Conservation (phyloP, 2,888 invertebrate genomes). For the Hypercompe scribonia region DNA sequence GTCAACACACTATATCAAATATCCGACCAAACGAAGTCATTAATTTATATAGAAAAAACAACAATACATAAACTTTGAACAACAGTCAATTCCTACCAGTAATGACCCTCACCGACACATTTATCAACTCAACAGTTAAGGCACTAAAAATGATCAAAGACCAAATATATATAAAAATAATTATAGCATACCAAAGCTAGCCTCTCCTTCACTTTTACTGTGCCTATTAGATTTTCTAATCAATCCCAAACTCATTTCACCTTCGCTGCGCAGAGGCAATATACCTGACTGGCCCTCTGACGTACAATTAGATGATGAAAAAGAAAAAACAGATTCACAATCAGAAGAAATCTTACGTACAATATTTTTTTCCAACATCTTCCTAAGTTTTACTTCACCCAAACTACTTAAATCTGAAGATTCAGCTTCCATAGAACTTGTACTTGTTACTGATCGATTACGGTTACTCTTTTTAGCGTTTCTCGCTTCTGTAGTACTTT, state of each 20-base stretch:
- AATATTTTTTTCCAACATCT: constrained; percentile 55
- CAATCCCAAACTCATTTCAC: constrained; percentile 71
- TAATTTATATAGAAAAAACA: neutral
- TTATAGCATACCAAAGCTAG: constrained; percentile 59
- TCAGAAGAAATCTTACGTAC: constrained; percentile 50
- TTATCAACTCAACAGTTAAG: constrained; percentile 51
- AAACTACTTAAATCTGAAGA: constrained; percentile 81
- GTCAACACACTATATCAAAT: neutral
- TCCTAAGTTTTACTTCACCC: constrained; percentile 75
- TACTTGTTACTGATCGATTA: constrained; percentile 58
- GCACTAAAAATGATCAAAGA: constrained; percentile 56
- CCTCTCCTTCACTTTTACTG: constrained; percentile 70
- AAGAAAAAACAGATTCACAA: constrained; percentile 68
- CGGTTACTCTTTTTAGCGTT: constrained; percentile 37
- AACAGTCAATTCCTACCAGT: constrained; percentile 3
- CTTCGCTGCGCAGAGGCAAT: constrained; percentile 74
- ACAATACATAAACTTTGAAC: neutral
- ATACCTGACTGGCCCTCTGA: constrained; percentile 66
- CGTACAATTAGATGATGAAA: constrained; percentile 64
- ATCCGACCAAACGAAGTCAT: neutral
- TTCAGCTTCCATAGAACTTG: constrained; percentile 75
- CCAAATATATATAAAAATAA: constrained; percentile 27
- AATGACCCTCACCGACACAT: constrained; percentile 31
- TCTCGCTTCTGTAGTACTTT: neutral
- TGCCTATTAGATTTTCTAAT: constrained; percentile 51